phyloP scores from a whole-genome alignment of 2,113 vertebrate species.

The Oophaga pumilio region DNA sequence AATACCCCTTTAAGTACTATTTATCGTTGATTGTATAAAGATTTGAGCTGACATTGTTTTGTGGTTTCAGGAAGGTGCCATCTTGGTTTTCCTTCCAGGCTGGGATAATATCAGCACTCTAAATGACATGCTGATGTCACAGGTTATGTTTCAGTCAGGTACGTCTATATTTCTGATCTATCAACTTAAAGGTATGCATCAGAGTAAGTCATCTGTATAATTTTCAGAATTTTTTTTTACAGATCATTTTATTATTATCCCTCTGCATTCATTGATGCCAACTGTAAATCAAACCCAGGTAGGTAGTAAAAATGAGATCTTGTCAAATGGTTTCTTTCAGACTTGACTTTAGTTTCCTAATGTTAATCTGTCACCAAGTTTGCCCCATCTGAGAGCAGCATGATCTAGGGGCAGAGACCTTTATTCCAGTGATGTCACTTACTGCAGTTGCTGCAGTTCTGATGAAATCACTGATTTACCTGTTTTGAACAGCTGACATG shows the following conservation, averaged over 20 bases:
- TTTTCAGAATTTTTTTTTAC: constrained; percentile 67
- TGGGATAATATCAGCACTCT: constrained; percentile 97
- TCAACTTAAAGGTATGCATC: not conserved
- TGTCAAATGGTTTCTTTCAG: not conserved
- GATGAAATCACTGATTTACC: too few relatives aligned
- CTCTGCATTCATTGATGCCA: constrained; percentile 96
- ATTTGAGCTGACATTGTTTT: not conserved
- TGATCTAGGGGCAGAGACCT: too few relatives aligned
- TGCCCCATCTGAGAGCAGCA: too few relatives aligned
- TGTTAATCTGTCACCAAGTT: too few relatives aligned
- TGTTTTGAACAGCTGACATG: too few relatives aligned
- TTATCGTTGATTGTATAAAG: not conserved
- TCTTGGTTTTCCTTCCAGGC: constrained; percentile 94
- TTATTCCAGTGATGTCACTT: too few relatives aligned
- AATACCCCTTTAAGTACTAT: too few relatives aligned
- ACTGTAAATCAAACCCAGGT: constrained; percentile 97
- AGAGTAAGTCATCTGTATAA: not conserved
- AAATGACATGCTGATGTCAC: constrained; percentile 88
- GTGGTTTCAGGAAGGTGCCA: constrained; percentile 86
- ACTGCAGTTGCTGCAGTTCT: too few relatives aligned
- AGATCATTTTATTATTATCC: constrained; percentile 96
- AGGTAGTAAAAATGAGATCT: constrained; percentile 49
- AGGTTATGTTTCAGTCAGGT: constrained; percentile 97
- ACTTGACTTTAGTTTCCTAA: not conserved
- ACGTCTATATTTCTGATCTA: constrained; percentile 50